Evolutionary conservation across 2,888 invertebrate genomes (phyloP), one percentile per base, ranked within the genome.

Genomic region (Epinotia brunnichana): DNA sequence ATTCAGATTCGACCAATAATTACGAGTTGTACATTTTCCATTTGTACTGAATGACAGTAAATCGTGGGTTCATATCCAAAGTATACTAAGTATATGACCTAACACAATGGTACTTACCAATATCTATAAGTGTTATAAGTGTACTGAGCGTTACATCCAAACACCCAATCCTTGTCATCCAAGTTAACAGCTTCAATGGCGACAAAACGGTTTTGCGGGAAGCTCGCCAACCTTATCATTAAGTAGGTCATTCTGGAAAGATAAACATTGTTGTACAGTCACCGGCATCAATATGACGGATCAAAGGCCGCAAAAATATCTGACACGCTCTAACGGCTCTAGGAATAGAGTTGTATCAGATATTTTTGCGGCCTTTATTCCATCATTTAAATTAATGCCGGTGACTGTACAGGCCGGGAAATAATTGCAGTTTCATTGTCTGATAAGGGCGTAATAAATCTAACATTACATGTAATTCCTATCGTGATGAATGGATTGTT

Each of bases 151-250:
- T 94, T 94, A 82, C 97, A 97, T 17, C 95, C 96, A 82, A 95
- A 97, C 19, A 97, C 87, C 97, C 97, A 98, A 76, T 97, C 96
- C 59, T 93, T 94, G 29, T 94, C 94, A 62, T 95, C 95, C 15
- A 96, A 90, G 85, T 96, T 96, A 0, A 95, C 85, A 0, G 95
- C 94, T 80, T 97, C 95, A 2, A 97, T 92, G 0, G 95, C 95
- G 7, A 96, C 91, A 75, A 93, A 94, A 83, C 94, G 91, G 79
- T 95, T 94, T 75, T 93, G 94, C 0, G 94, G 92, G 75, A 92
- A 92, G 48, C 87, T 88, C 0, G 92, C 87, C 17, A 96, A 85
- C 68, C 95, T 91, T 78, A 96, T 94, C 95, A 96, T 96, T 60
- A 96, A 83, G 80, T 95, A 94, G 1, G 91, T 91, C 51, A 86